phyloP scores from a whole-genome alignment of 2,888 invertebrate species.

The Heliconius sara region DNA sequence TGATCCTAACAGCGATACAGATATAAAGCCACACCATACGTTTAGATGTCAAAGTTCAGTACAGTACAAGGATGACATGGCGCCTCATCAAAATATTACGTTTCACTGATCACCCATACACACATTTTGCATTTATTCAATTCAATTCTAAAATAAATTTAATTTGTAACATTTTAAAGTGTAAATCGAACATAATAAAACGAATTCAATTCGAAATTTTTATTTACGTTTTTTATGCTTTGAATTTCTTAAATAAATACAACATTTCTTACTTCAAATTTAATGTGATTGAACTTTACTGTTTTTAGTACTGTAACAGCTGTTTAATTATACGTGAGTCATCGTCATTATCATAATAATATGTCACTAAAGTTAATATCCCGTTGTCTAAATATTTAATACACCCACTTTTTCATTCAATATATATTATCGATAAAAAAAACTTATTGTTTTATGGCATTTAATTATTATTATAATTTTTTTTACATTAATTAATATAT shows the following conservation, averaged over 20 bases:
- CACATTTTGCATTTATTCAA: background rate
- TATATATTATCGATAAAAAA: background rate
- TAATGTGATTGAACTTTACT: conserved; percentile 5
- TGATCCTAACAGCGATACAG: background rate
- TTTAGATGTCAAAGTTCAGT: conserved; percentile 17
- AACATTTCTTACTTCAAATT: background rate
- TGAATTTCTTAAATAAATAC: background rate
- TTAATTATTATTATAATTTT: no score
- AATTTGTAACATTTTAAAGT: no score
- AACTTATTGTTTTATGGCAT: no score
- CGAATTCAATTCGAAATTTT: no score
- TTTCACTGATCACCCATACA: background rate
- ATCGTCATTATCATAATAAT: conserved; percentile 11
- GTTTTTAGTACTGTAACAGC: background rate
- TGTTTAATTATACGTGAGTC: conserved; percentile 9
- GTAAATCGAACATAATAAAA: no score
- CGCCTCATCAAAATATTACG: conserved; percentile 13
- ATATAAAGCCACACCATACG: background rate
- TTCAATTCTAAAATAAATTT: background rate
- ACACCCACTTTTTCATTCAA: conserved; percentile 1
- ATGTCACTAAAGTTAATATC: background rate
- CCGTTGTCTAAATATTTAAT: background rate
- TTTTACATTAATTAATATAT: no score
- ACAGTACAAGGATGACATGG: conserved; percentile 5
- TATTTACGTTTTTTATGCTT: no score